Percentiles rank a stretch among this genome's conserved stretches.
Conservation (phyloP, 2,888 invertebrate species). For the Boloria selene region DNA sequence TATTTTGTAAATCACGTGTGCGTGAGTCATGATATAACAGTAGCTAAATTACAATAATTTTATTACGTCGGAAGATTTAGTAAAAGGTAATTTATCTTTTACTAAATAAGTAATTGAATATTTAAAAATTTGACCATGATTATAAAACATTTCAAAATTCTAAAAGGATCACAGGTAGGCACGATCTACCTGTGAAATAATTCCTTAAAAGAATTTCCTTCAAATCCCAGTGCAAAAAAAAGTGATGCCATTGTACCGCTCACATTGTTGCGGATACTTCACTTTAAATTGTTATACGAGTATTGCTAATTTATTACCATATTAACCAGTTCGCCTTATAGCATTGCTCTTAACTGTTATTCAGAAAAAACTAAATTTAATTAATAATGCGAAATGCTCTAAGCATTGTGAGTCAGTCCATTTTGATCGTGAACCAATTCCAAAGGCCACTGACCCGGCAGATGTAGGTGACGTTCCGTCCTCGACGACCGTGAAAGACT, state of each 20-base stretch:
- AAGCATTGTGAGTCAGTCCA: constrained; percentile 16
- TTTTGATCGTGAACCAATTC: constrained; percentile 46
- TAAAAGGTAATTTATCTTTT: too few relatives aligned
- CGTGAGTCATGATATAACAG: neutral
- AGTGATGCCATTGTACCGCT: neutral
- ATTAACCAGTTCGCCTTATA: neutral
- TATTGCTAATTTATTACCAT: neutral
- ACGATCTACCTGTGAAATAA: too few relatives aligned
- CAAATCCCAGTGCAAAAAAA: too few relatives aligned
- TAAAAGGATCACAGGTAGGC: too few relatives aligned
- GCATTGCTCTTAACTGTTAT: neutral
- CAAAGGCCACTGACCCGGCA: constrained; percentile 33
- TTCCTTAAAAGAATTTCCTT: too few relatives aligned
- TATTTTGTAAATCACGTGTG: constrained; percentile 4
- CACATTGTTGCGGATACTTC: neutral
- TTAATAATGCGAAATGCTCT: constrained; percentile 10
- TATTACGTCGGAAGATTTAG: too few relatives aligned
- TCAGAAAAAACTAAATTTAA: constrained; percentile 5
- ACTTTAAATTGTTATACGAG: neutral
- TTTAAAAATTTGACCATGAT: too few relatives aligned
- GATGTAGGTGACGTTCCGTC: constrained; percentile 46
- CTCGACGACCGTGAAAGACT: constrained; percentile 38
- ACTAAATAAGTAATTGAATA: too few relatives aligned
- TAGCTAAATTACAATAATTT: neutral
- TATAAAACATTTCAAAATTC: too few relatives aligned